Percentiles rank a stretch among this genome's conserved stretches.
Evolutionary conservation across 2,888 invertebrate species (phyloP).

Genomic region (Zelleria hepariella): DNA sequence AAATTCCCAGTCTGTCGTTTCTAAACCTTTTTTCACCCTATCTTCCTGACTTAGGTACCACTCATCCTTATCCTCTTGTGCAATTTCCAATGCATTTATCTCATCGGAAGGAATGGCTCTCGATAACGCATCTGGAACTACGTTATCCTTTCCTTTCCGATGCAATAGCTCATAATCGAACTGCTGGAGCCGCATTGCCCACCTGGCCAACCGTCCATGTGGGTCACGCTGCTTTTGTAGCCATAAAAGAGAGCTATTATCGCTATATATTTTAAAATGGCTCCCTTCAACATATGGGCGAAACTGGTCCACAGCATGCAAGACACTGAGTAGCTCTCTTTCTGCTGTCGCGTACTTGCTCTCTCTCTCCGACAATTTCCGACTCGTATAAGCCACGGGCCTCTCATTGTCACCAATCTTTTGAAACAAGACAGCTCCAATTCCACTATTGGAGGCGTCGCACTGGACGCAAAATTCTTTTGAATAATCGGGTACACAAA

Average conservation of each 20-base stretch:
- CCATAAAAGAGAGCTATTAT: background rate
- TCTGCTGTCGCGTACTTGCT: conserved; percentile 7
- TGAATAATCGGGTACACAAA: conserved; percentile 4
- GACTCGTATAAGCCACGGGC: conserved; percentile 6
- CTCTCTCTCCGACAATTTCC: background rate
- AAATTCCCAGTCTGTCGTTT: background rate
- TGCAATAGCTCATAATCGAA: conserved; percentile 8
- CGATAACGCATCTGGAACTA: conserved; percentile 7
- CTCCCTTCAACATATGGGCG: background rate
- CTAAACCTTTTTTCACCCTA: background rate
- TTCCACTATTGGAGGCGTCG: background rate
- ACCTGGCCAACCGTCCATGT: conserved; percentile 3
- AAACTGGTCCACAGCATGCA: background rate
- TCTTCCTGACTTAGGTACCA: conserved; percentile 3
- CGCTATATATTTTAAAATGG: background rate
- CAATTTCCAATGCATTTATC: too few relatives aligned
- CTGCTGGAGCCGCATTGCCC: conserved; percentile 1
- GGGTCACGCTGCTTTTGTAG: conserved; percentile 3
- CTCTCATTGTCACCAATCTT: conserved; percentile 1
- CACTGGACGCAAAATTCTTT: conserved; percentile 2
- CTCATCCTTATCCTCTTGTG: too few relatives aligned
- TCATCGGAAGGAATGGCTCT: conserved; percentile 2
- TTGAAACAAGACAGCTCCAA: conserved; percentile 6
- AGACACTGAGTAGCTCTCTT: conserved; percentile 2
- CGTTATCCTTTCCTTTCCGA: conserved; percentile 7